Conservation (phyloP, 2,797 vertebrate species). For the Diplodus sargus region DNA sequence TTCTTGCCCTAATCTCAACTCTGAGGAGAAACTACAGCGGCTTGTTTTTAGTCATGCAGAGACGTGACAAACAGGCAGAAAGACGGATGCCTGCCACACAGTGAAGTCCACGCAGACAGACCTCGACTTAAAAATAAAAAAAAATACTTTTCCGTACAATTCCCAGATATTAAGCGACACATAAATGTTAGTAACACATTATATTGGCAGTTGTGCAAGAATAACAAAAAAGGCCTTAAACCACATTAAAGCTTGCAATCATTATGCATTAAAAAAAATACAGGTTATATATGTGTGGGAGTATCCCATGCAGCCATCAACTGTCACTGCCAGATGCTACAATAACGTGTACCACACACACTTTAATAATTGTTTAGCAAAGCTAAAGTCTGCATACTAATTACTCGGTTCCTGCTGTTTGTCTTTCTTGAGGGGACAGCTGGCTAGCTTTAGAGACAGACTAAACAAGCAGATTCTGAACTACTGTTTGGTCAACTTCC, state of each 20-base stretch:
- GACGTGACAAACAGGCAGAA: not conserved
- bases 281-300: not conserved
- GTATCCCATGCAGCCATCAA: not conserved
- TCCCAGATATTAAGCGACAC: not conserved
- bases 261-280: not conserved
- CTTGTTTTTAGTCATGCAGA: slow-evolving; percentile 3
- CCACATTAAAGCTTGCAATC: not conserved
- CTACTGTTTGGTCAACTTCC: not conserved
- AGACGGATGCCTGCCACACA: not conserved
- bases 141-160: not conserved
- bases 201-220: not conserved
- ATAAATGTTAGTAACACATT: not conserved
- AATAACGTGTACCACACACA: not conserved
- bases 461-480: not conserved
- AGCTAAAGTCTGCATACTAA: not conserved
- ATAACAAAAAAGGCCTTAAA: not conserved
- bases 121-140: not conserved
- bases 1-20: slow-evolving; percentile 39
- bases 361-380: not conserved
- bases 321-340: not conserved
- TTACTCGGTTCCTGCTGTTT: not conserved
- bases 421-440: not conserved
- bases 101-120: not conserved
- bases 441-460: not conserved
- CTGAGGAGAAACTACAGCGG: not conserved